Conservation (phyloP, 2,113 vertebrate genomes). For the Puma concolor region DNA sequence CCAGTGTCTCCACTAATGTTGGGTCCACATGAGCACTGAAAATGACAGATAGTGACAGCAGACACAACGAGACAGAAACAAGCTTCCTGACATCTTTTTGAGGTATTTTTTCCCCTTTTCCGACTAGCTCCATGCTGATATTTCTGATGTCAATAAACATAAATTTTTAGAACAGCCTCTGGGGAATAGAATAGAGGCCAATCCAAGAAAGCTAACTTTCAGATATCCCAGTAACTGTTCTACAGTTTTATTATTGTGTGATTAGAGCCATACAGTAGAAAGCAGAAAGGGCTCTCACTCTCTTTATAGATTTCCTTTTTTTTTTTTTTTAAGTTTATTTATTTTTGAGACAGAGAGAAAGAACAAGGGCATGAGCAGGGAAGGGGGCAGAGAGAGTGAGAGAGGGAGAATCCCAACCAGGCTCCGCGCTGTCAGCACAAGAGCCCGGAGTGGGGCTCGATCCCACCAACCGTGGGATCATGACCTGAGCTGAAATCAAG, state of each 20-base stretch:
- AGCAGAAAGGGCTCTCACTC: background rate
- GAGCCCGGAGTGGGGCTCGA: too few species aligned
- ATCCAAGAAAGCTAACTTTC: background rate
- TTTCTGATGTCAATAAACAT: slow-evolving; percentile 45
- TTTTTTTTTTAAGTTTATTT: too few species aligned
- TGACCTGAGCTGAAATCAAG: too few species aligned
- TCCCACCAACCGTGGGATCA: too few species aligned
- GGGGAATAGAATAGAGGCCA: background rate
- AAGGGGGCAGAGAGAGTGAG: too few species aligned
- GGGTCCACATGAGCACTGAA: background rate
- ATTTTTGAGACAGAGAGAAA: too few species aligned
- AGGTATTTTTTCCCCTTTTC: background rate
- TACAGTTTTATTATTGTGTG: background rate
- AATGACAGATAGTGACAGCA: background rate
- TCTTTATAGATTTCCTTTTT: background rate
- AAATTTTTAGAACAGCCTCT: slow-evolving; percentile 50
- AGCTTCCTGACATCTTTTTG: background rate
- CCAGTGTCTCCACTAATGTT: slow-evolving; percentile 4
- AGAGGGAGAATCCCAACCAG: too few species aligned
- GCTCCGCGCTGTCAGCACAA: too few species aligned
- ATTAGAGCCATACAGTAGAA: background rate
- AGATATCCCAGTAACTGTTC: background rate
- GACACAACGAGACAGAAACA: background rate
- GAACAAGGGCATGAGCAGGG: too few species aligned
- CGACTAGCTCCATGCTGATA: background rate